These are phyloP conservation scores for Napeogenes sylphis DNA, from an alignment of 2,888 invertebrate genomes.

Conservation along the genomic window DNA sequence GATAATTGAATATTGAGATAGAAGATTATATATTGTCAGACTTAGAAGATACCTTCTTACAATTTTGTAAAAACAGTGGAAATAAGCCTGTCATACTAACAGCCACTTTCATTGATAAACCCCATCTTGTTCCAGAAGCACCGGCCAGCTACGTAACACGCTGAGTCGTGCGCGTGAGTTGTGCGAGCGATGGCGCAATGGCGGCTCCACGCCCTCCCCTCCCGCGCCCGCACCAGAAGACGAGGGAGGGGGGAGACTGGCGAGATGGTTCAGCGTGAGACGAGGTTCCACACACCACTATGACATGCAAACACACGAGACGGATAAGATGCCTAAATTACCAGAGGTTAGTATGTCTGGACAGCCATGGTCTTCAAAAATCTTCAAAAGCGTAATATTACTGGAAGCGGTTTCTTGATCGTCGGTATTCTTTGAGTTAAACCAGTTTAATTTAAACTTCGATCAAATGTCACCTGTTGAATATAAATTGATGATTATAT, in stretches of 20 bases:
- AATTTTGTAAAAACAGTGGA: neutral
- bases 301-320: constrained; percentile 78
- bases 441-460: too few relatives aligned
- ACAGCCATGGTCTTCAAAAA: neutral
- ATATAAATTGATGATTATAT: too few relatives aligned
- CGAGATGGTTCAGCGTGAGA: constrained; percentile 93
- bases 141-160: constrained; percentile 87
- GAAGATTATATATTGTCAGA: too few relatives aligned
- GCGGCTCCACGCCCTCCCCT: constrained; percentile 46
- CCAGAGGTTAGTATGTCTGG: constrained; percentile 80
- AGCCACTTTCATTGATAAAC: neutral
- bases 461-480: too few relatives aligned
- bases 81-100: neutral
- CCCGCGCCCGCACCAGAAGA: constrained; percentile 72
- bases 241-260: constrained; percentile 85
- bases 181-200: constrained; percentile 87
- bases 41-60: too few relatives aligned
- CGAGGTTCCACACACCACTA: constrained; percentile 90
- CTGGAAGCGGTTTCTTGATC: too few relatives aligned
- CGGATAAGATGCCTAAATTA: constrained; percentile 86
- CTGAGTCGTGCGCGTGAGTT: constrained; percentile 89
- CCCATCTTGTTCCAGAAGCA: constrained; percentile 73
- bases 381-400: too few relatives aligned
- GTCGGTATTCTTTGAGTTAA: too few relatives aligned
- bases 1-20: too few relatives aligned